phyloP scores from a whole-genome alignment of 1,140 invertebrate genomes.

The Subanguina moxae region DNA sequence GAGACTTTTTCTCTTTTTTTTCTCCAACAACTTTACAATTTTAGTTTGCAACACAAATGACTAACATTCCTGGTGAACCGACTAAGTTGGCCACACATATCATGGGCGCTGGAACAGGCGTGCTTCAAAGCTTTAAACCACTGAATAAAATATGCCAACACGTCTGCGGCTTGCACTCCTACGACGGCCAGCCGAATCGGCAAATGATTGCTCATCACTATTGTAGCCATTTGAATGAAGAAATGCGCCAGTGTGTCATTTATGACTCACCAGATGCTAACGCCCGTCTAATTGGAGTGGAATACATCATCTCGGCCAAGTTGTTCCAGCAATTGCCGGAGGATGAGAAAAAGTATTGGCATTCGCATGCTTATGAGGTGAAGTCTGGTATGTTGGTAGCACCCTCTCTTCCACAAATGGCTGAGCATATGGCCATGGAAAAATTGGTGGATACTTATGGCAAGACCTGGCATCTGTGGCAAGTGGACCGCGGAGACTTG shows the following conservation, averaged over 20 bases:
- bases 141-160: slow-evolving; percentile 2
- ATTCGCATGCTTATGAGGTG: slow-evolving; percentile 2
- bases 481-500: slow-evolving; percentile 4
- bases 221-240: slow-evolving; percentile 7
- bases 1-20: no score
- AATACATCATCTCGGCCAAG: slow-evolving; percentile 8
- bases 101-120: neutral
- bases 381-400: neutral
- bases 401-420: neutral
- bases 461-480: slow-evolving; percentile 4
- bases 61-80: slow-evolving; percentile 1
- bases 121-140: slow-evolving; percentile 6
- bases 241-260: slow-evolving; percentile 3
- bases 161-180: neutral
- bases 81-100: neutral
- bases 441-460: slow-evolving; percentile 2
- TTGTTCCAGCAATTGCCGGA: neutral
- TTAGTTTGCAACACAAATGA: no score
- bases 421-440: slow-evolving; percentile 1
- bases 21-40: no score
- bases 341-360: slow-evolving; percentile 5
- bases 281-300: neutral
- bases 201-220: slow-evolving; percentile 7
- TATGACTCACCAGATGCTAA: neutral
- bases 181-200: neutral